A percentile compares a stretch with the other conserved stretches of the same genome.
Conservation (phyloP, 2,113 vertebrate species). For the Equus przewalskii region DNA sequence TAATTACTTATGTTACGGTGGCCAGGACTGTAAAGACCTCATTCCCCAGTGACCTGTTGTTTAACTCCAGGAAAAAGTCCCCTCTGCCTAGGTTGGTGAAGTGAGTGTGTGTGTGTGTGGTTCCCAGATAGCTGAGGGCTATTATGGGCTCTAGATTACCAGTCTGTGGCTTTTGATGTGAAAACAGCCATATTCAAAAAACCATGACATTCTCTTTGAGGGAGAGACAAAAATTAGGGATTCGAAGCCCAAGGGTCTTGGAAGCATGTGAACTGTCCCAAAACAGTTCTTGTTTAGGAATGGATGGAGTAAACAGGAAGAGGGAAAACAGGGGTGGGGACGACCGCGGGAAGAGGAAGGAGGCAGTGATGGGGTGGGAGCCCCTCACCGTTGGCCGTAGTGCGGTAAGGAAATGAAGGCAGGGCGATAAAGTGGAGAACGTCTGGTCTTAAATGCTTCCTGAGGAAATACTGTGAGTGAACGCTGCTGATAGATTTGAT, state of each 20-base stretch:
- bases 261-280: not conserved
- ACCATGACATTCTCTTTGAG: not conserved
- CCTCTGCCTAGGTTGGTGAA: not conserved
- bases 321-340: not conserved
- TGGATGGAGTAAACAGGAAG: not conserved
- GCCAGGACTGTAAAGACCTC: not conserved
- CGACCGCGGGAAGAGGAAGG: not conserved
- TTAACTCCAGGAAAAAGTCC: not conserved
- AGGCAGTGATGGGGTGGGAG: not conserved
- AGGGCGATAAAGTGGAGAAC: not conserved
- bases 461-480: not conserved
- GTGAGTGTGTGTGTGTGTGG: not conserved
- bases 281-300: not conserved
- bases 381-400: not conserved
- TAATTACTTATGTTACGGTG: constrained; percentile 17
- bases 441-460: not conserved
- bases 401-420: not conserved
- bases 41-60: not conserved
- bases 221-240: constrained; percentile 8
- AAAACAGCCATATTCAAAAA: not conserved
- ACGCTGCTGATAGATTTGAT: not conserved
- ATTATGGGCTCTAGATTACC: not conserved
- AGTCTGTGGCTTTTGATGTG: not conserved
- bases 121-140: not conserved
- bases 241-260: constrained; percentile 3